phyloP scores from a whole-genome alignment of 2,888 invertebrate genomes.

The Alentia gelatinosa region DNA sequence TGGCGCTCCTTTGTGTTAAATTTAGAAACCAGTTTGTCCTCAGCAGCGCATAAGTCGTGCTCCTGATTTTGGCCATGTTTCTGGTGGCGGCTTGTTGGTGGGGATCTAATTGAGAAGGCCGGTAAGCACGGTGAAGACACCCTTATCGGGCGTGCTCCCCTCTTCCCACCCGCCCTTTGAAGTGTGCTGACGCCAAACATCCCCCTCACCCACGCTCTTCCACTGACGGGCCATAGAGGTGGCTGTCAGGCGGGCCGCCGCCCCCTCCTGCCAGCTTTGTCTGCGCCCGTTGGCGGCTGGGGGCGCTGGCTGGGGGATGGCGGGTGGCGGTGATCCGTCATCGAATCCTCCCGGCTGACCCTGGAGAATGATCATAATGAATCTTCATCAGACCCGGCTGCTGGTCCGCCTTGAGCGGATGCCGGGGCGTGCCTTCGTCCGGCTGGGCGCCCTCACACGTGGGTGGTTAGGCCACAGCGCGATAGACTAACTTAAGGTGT shows the following conservation, averaged over 20 bases:
- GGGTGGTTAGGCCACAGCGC: background rate
- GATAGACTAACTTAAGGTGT: too few relatives aligned
- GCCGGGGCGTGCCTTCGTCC: background rate
- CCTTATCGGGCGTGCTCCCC: background rate
- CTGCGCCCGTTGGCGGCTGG: background rate
- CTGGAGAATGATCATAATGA: conserved; percentile 41
- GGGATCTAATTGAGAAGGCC: background rate
- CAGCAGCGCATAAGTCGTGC: too few relatives aligned
- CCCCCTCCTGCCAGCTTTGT: background rate
- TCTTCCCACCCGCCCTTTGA: background rate
- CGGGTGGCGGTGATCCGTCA: background rate
- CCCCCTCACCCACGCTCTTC: background rate
- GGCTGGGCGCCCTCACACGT: background rate
- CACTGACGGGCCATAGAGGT: background rate
- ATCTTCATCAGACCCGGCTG: conserved; percentile 8
- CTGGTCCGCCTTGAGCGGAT: background rate
- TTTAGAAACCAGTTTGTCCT: too few relatives aligned
- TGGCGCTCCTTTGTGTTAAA: too few relatives aligned
- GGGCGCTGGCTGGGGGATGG: background rate
- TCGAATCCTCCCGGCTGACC: background rate
- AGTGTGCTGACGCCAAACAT: conserved; percentile 14
- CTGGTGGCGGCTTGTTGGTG: too few relatives aligned
- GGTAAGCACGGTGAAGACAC: background rate
- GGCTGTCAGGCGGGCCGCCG: background rate
- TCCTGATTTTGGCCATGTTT: too few relatives aligned